Base-by-base conservation (phyloP, 1,140 invertebrate species). In the Drosophila arawakana region DNA sequence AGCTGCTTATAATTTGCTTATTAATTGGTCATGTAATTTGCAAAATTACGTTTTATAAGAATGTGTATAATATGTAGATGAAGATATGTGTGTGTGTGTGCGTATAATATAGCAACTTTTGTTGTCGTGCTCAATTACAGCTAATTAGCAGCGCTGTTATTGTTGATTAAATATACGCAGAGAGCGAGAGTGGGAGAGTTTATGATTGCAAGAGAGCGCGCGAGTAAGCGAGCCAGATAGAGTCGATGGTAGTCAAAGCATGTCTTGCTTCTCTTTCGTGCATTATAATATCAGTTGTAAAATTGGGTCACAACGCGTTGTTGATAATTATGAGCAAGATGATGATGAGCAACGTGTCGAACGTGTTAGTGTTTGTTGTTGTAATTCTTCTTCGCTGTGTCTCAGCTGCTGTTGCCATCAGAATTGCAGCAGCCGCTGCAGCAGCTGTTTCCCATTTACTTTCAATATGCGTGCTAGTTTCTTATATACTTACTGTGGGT, bases 251-350 rank as follows among this genome's bases (percentile, higher is more conserved):
- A 39, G 62, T 37, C 46, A 57, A 57, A 46, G 41, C 39, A 54
- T 59, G 21, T 50, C 61, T 49, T 10, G n/a, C 46, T 37, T 11
- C 30, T 18, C 52, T 41, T 35, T 21, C 43, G 13, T 10, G 1
- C 62, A 81, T 68, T 70, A 69, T 88, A 80, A 88, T 86, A 86
- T 86, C 81, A 83, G 76, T 88, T 76, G 83, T 62, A 62, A 80
- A 86, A 88, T 88, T 86, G 55, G 83, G 83, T 86, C 84, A 86
- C 70, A 72, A 50, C 58, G 73, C 84, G 60, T 68, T 73, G 43
- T 70, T 76, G 65, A 78, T 69, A 75, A 74, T 88, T 74, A 76
- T 71, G 47, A 63, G 43, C 37, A 41, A 54, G 49, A 63, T 41
- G 63, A 55, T 73, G 77, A 76, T 60, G 77, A 77, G 73, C 73